phyloP scores from a whole-genome alignment of 2,797 vertebrate genomes.

The Pseudomugil gertrudae region DNA sequence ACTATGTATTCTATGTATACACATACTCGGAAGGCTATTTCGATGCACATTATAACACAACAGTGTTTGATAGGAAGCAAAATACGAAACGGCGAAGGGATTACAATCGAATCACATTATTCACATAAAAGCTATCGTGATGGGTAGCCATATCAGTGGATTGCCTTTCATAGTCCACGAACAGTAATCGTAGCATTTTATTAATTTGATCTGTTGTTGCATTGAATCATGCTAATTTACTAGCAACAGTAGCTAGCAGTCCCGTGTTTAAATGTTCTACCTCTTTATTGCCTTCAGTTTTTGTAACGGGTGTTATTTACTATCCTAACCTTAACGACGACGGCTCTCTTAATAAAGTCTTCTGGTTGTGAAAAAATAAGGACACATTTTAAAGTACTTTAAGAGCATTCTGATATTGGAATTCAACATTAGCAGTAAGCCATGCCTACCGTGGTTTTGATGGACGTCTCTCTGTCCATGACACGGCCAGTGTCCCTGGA shows the following conservation, averaged over 20 bases:
- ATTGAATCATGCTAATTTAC: slow-evolving; percentile 13
- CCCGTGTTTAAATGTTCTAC: slow-evolving; percentile 1
- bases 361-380: slow-evolving; percentile 5
- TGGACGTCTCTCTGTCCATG: slow-evolving; percentile 99
- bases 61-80: slow-evolving; percentile 31
- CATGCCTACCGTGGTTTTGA: slow-evolving; percentile 96
- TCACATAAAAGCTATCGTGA: neutral
- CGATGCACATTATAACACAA: slow-evolving; percentile 31
- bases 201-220: neutral
- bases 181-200: neutral
- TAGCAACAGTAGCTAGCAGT: slow-evolving; percentile 39
- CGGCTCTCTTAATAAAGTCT: too few relatives aligned
- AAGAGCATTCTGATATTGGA: neutral
- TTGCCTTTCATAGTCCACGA: neutral
- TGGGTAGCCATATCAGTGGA: too few relatives aligned
- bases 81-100: slow-evolving; percentile 21
- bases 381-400: slow-evolving; percentile 1
- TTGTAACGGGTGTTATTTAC: neutral
- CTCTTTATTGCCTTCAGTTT: neutral
- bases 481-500: slow-evolving; percentile 92
- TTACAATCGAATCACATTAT: neutral
- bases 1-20: slow-evolving; percentile 1
- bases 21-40: slow-evolving; percentile 16
- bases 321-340: neutral
- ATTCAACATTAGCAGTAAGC: slow-evolving; percentile 25